These are phyloP conservation scores for Diadophis punctatus DNA, from an alignment of 2,113 vertebrate species.

Conservation along the genomic window DNA sequence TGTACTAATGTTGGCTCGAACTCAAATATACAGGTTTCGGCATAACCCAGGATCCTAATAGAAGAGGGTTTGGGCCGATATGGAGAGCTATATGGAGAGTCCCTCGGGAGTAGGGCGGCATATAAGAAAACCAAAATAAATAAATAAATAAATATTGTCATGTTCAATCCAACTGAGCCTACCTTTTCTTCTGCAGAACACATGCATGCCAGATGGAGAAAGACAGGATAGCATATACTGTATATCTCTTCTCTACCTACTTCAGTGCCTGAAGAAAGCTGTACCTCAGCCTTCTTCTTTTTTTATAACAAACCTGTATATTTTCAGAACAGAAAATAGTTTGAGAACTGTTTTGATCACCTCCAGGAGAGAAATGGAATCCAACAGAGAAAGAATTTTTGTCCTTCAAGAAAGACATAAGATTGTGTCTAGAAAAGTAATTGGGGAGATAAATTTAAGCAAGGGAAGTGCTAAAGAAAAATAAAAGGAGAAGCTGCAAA, in stretches of 20 bases:
- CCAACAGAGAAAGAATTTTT: not conserved
- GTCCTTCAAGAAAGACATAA: not conserved
- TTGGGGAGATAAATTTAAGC: not conserved
- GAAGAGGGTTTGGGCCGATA: not conserved
- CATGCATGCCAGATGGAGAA: not conserved
- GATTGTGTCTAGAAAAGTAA: not conserved
- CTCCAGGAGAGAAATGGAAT: not conserved
- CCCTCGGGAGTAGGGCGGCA: too few relatives aligned
- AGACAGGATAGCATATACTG: not conserved
- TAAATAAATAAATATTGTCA: too few relatives aligned
- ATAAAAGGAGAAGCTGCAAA: not conserved
- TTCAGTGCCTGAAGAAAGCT: not conserved
- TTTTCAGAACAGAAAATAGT: not conserved
- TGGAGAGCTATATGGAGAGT: too few relatives aligned
- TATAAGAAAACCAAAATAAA: too few relatives aligned
- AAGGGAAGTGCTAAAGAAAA: not conserved
- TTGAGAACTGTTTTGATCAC: not conserved
- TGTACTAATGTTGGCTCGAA: not conserved
- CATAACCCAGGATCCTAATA: not conserved
- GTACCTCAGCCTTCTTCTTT: not conserved
- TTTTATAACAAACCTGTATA: not conserved
- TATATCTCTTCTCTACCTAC: not conserved
- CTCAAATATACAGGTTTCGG: not conserved
- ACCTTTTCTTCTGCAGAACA: not conserved
- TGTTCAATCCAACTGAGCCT: not conserved